A percentile compares a stretch with the other conserved stretches of the same genome.
Conservation (phyloP, 2,888 invertebrate species). For the Pasiphila rectangulata region DNA sequence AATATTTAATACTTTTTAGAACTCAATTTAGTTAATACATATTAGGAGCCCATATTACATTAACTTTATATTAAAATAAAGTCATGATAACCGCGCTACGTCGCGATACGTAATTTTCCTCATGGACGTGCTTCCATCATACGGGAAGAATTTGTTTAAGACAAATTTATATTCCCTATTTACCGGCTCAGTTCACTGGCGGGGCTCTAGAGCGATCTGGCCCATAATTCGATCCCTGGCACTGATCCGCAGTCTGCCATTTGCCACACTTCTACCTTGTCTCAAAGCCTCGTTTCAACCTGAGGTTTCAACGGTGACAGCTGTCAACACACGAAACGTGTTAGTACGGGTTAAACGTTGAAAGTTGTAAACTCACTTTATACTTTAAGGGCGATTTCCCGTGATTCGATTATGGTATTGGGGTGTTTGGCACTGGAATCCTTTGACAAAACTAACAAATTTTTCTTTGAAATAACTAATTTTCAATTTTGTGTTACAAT, state of each 20-base stretch:
- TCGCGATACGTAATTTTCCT: slow-evolving; percentile 48
- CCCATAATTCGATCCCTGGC: slow-evolving; percentile 50
- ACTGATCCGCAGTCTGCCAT: slow-evolving; percentile 34
- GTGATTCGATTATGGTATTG: slow-evolving; percentile 19
- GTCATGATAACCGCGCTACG: slow-evolving; percentile 31
- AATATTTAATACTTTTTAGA: too few relatives aligned
- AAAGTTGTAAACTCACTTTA: slow-evolving; percentile 31
- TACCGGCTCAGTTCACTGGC: slow-evolving; percentile 51
- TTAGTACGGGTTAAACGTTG: slow-evolving; percentile 31
- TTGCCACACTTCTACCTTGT: slow-evolving; percentile 35
- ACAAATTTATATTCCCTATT: slow-evolving; percentile 62
- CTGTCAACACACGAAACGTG: slow-evolving; percentile 31
- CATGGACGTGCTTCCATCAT: slow-evolving; percentile 49
- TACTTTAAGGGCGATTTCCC: slow-evolving; percentile 20
- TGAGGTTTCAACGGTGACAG: slow-evolving; percentile 29
- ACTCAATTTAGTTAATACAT: too few relatives aligned
- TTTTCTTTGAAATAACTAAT: too few relatives aligned
- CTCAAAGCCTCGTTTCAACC: slow-evolving; percentile 30
- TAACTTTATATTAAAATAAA: slow-evolving; percentile 39
- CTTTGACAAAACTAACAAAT: too few relatives aligned
- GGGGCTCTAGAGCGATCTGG: slow-evolving; percentile 46
- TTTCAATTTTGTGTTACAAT: background rate
- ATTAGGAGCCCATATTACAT: slow-evolving; percentile 26
- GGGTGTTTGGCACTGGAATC: slow-evolving; percentile 8
- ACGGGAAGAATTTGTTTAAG: slow-evolving; percentile 55